Conservation (phyloP, 2,797 vertebrate species). For the Sylvilagus floridanus region DNA sequence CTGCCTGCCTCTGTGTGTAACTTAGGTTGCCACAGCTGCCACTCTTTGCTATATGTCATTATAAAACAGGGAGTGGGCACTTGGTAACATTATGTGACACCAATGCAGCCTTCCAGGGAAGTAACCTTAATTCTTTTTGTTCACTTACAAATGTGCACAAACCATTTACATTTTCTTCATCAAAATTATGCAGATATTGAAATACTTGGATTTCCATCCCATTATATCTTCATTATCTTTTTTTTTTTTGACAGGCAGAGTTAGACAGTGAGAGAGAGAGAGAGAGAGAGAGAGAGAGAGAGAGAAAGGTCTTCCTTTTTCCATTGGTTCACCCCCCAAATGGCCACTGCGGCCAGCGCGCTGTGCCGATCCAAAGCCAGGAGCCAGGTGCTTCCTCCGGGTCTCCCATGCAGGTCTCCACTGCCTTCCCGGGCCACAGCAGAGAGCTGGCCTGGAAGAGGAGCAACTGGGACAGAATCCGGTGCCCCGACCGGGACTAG, state of each 20-base stretch:
- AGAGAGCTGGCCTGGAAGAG: too few species aligned
- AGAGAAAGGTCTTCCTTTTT: too few species aligned
- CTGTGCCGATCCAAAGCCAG: too few species aligned
- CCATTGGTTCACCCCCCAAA: too few species aligned
- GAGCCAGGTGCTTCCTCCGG: too few species aligned
- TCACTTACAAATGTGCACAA: not conserved
- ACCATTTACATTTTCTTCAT: constrained; percentile 31
- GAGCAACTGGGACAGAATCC: too few species aligned
- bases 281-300: too few species aligned
- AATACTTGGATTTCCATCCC: not conserved
- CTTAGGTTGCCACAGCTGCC: not conserved
- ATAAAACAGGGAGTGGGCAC: not conserved
- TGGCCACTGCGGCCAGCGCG: too few species aligned
- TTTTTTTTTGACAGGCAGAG: not conserved
- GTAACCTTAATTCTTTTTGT: not conserved
- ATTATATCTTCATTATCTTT: not conserved
- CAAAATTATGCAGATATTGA: not conserved
- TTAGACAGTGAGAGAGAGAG: too few species aligned
- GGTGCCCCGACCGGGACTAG: too few species aligned
- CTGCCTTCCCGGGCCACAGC: too few species aligned
- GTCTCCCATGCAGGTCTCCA: too few species aligned
- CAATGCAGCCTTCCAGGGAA: not conserved
- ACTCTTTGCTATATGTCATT: not conserved
- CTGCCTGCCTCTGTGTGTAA: not conserved
- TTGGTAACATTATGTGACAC: constrained; percentile 11